Evolutionary conservation across 2,888 invertebrate genomes (phyloP).

Genomic region (Camponotus fellah): DNA sequence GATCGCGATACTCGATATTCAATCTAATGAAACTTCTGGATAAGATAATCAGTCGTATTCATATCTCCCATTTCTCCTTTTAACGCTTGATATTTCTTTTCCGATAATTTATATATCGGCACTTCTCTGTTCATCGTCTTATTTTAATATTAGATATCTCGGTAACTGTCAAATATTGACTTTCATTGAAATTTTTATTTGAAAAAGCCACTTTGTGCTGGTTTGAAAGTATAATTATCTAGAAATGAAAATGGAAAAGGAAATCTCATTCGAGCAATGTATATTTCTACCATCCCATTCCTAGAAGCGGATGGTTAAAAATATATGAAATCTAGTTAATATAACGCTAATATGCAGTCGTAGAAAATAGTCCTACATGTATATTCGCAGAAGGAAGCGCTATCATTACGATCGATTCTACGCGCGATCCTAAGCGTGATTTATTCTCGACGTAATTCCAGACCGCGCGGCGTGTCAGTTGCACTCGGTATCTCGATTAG

Average conservation of each 20-base stretch:
- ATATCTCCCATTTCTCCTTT: background rate
- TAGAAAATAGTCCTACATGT: background rate
- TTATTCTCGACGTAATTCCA: constrained; percentile 22
- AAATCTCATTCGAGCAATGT: background rate
- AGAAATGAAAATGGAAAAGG: background rate
- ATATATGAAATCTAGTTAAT: background rate
- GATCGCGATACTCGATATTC: constrained; percentile 18
- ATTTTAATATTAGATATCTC: constrained; percentile 9
- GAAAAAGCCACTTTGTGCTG: background rate
- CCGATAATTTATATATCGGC: constrained; percentile 6
- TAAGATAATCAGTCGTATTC: constrained; percentile 20
- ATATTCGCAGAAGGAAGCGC: background rate
- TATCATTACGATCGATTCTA: background rate
- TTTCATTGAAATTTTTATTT: constrained; percentile 21
- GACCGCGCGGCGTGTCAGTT: background rate
- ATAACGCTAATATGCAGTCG: background rate
- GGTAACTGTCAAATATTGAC: background rate
- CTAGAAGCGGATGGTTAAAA: background rate
- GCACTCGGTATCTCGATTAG: constrained; percentile 23
- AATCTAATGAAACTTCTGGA: constrained; percentile 16
- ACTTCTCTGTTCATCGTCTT: background rate
- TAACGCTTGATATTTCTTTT: background rate
- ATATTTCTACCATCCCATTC: background rate
- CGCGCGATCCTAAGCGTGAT: background rate
- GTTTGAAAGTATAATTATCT: background rate